phyloP scores from a whole-genome alignment of 1,140 invertebrate genomes.

The Meloidogyne hapla region DNA sequence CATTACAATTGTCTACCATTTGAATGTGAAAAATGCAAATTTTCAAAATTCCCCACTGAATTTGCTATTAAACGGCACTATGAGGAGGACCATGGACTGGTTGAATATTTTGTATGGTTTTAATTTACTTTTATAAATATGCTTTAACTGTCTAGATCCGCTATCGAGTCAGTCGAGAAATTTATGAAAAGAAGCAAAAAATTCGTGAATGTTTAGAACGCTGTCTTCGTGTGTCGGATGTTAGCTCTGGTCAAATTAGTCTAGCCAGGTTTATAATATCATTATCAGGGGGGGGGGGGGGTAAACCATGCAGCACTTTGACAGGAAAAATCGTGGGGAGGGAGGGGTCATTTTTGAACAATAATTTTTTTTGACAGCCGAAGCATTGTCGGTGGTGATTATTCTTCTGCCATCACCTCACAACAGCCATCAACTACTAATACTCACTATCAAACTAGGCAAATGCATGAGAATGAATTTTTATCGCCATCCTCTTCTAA shows the following conservation, averaged over 20 bases:
- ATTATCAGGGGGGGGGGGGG: too few species aligned
- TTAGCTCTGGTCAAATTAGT: background rate
- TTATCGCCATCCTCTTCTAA: conserved; percentile 10
- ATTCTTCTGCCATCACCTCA: background rate
- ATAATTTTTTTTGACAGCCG: background rate
- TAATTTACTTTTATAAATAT: background rate
- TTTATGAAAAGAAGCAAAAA: conserved; percentile 27
- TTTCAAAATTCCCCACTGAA: conserved; percentile 45
- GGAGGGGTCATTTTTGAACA: background rate
- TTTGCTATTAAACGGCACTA: conserved; percentile 40
- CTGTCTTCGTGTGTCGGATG: background rate
- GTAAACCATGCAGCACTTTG: too few species aligned
- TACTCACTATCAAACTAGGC: conserved; percentile 9
- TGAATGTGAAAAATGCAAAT: conserved; percentile 46
- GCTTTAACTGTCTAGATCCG: conserved; percentile 14
- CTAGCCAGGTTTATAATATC: background rate
- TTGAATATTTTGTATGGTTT: conserved; percentile 40
- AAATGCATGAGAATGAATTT: conserved; percentile 17
- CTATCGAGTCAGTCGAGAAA: conserved; percentile 30
- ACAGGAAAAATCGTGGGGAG: too few species aligned
- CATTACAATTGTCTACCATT: conserved; percentile 30
- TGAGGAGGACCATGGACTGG: conserved; percentile 35
- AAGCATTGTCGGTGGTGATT: conserved; percentile 1
- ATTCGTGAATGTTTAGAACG: conserved; percentile 25
- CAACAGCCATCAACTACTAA: background rate